Base-by-base conservation (phyloP, 2,113 vertebrate species). In the Copsychus sechellarum region DNA sequence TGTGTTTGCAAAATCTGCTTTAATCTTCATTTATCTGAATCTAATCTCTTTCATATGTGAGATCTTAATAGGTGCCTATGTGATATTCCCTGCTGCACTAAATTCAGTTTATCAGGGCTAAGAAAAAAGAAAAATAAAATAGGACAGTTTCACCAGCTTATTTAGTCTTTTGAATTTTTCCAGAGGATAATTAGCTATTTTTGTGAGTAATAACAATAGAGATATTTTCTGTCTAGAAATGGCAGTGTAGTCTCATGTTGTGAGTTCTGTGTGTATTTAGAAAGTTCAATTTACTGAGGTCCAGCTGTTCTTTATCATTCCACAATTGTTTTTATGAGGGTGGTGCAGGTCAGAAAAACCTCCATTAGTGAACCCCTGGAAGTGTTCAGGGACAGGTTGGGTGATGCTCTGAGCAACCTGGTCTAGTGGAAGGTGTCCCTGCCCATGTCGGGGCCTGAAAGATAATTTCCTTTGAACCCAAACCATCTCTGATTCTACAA, bases 81-180 rank as follows among this genome's bases (percentile, higher is more conserved):
- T 73, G 19, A 23, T 73, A 19, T 20, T 93, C 81, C 25, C 11
- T 65, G 19, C 12, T 91, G 26, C 21, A 64, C 10, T 73, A 13
- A 48, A 20, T 56, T 72, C 9, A 69, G 2, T 31, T 56, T 69
- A n/a, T 34, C 36, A 34, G 26, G 51, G 5, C 1, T 53, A 15
- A 38, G 14, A 21, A 79, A 67, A 82, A 14, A 19, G 23, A 50
- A 65, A 84, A 92, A 17, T 5, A 40, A 57, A 25, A 11, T 38
- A 12, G 4, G 15, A 26, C 4, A 45, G 5, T 50, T 0, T 18
- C 4, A 56, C 21, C 1, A 7, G 8, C 25, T 38, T 70, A 5
- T 70, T 81, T 64, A 51, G 5, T 31, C 14, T 50, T 79, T 58
- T 53, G 56, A 47, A 11, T 24, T 51, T 78, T 58, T 8, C 24